Base-by-base conservation (phyloP, 2,113 vertebrate genomes). In the Rhabdornis inornatus region DNA sequence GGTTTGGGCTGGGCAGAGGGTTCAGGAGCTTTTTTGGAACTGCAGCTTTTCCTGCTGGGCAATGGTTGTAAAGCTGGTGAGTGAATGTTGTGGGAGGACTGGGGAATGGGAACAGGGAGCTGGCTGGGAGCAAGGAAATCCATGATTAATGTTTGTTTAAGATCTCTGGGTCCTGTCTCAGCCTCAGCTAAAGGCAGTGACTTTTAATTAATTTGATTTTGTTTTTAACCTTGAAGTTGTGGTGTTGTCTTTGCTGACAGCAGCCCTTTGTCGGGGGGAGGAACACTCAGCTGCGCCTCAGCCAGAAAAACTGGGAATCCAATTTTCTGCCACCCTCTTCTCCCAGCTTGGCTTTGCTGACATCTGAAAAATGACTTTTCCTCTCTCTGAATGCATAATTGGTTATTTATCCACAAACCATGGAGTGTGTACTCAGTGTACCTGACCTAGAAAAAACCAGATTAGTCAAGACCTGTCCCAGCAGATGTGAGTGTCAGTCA, bases 381-480 rank as follows among this genome's bases (percentile, higher is more conserved):
- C 95, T 95, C 85, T 84, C 86, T 52, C 87, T 97, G 95, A 98
- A 97, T 97, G 94, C 84, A 97, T 97, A 98, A 97, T 92, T 97
- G 83, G 87, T 97, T 97, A 96, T 98, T 98, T 97, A 96, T 97
- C 92, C 93, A 94, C 74, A 94, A 96, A 49, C 79, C 64, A 1
- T n/a, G 88, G 75, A 95, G 93, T 91, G 49, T 95, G 96, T 86
- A 91, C 93, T 95, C 44, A 82, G 64, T 92, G 55, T 96, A 97
- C 96, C 93, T 96, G 95, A 96, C 93, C 92, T 87, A 93, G 86
- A 37, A 80, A 77, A 72, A 79, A 87, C 0, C 56, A 83, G 87
- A 95, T 89, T n/a, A 89, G 93, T 78, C 64, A 83, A 95, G 87
- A 91, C 81, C 89, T 81, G 52, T 95, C 92, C 94, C 96, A 56